Percentiles rank a stretch among this genome's conserved stretches.
Conservation (phyloP, 2,797 vertebrate species). For the Sparidentex hasta region DNA sequence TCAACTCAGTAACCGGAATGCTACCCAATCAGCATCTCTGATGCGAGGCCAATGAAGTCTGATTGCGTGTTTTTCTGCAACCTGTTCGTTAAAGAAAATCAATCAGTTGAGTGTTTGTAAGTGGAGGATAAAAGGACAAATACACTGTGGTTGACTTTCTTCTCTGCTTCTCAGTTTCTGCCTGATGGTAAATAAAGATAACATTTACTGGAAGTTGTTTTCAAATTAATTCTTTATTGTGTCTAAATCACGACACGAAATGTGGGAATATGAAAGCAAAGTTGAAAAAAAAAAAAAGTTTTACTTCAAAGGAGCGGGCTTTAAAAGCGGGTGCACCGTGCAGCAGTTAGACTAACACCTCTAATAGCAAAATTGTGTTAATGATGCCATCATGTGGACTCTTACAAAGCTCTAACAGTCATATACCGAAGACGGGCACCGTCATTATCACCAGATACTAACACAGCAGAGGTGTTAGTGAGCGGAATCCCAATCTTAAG, state of each 20-base stretch:
- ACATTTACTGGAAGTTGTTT: not conserved
- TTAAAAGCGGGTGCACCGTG: not conserved
- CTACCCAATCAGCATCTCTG: conserved; percentile 65
- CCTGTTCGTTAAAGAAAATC: conserved; percentile 14
- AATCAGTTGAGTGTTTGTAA: not conserved
- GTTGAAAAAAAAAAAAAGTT: not conserved
- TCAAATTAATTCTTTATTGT: not conserved
- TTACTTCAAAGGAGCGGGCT: not conserved
- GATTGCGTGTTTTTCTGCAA: conserved; percentile 44
- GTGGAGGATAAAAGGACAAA: not conserved
- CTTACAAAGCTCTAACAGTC: conserved; percentile 31
- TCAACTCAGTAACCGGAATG: conserved; percentile 44
- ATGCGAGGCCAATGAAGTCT: conserved; percentile 55
- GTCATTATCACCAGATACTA: not conserved
- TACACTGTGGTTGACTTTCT: not conserved
- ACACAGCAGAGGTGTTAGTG: not conserved
- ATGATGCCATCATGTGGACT: conserved; percentile 80
- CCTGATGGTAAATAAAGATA: not conserved
- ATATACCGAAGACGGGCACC: not conserved
- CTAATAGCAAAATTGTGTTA: conserved; percentile 64
- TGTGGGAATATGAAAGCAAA: not conserved
- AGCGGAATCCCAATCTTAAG: not conserved
- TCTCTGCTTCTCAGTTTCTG: not conserved
- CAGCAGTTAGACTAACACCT: conserved; percentile 34
- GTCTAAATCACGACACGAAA: not conserved